Evolutionary conservation across 1,140 invertebrate genomes (phyloP).

Genomic region (Nylanderia fulva): DNA sequence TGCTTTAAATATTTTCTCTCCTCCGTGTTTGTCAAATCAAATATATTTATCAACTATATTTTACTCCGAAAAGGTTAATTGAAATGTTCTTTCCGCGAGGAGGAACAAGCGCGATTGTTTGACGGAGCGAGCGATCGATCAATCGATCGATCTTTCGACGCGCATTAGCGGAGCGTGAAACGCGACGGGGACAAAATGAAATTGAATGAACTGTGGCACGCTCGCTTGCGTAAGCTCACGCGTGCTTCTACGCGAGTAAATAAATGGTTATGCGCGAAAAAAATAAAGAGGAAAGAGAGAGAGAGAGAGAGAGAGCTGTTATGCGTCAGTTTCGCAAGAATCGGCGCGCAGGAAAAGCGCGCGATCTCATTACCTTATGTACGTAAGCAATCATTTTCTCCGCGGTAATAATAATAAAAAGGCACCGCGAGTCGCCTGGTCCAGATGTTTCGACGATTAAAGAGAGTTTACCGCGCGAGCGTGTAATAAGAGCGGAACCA

Average conservation of each 20-base stretch:
- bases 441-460: slow-evolving; percentile 53
- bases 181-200: slow-evolving; percentile 40
- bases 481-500: slow-evolving; percentile 22
- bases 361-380: slow-evolving; percentile 41
- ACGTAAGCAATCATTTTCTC: slow-evolving; percentile 48
- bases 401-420: slow-evolving; percentile 26
- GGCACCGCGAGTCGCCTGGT: slow-evolving; percentile 19
- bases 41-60: not conserved
- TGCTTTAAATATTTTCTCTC: not conserved
- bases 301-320: not conserved
- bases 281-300: too few relatives aligned
- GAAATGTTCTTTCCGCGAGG: not conserved
- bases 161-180: slow-evolving; percentile 56
- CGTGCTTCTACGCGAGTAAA: slow-evolving; percentile 23
- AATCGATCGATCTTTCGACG: slow-evolving; percentile 51
- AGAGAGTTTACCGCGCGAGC: not conserved
- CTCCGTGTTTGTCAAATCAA: not conserved
- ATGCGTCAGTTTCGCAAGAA: slow-evolving; percentile 38
- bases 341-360: slow-evolving; percentile 35
- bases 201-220: slow-evolving; percentile 47
- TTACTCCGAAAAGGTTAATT: slow-evolving; percentile 1
- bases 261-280: not conserved
- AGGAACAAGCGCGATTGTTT: slow-evolving; percentile 4
- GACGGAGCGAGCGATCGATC: slow-evolving; percentile 18
- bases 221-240: slow-evolving; percentile 36